phyloP scores from a whole-genome alignment of 1,140 invertebrate species.

The Drosophila hydei region DNA sequence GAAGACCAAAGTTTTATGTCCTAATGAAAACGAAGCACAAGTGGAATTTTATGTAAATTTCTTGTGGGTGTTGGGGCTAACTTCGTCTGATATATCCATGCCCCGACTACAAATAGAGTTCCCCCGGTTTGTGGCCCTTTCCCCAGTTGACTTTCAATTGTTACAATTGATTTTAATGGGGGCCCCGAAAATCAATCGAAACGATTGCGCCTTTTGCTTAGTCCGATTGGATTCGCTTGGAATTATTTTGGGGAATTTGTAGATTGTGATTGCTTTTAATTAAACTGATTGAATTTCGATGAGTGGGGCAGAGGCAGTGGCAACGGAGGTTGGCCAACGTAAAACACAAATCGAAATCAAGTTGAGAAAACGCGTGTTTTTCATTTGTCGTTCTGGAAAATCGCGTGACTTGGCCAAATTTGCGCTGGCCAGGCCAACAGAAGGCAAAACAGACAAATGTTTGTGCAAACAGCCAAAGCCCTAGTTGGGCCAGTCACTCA shows the following conservation, averaged over 20 bases:
- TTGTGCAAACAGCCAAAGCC: constrained; percentile 60
- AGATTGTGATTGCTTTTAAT: constrained; percentile 73
- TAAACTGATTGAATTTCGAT: constrained; percentile 75
- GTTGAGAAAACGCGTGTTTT: constrained; percentile 27
- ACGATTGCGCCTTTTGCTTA: constrained; percentile 65
- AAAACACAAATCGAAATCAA: constrained; percentile 27
- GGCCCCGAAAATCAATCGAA: constrained; percentile 59
- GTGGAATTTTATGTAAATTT: constrained; percentile 77
- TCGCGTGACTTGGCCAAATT: constrained; percentile 66
- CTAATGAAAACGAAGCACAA: constrained; percentile 62
- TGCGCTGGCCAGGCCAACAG: constrained; percentile 19
- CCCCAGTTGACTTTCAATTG: constrained; percentile 68
- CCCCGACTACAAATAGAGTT: not conserved
- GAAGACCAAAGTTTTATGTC: constrained; percentile 24
- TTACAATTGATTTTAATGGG: constrained; percentile 69
- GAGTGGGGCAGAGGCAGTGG: not conserved
- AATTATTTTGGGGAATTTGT: constrained; percentile 23
- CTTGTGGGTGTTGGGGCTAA: constrained; percentile 1
- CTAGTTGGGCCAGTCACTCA: constrained; percentile 29
- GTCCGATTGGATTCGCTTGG: constrained; percentile 54
- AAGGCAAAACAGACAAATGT: constrained; percentile 50
- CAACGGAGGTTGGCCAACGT: not conserved
- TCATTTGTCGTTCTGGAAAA: constrained; percentile 23
- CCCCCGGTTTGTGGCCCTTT: not conserved
- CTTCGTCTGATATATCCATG: not conserved